Evolutionary conservation across 2,797 vertebrate species (phyloP), one percentile per base, ranked within the genome.

Genomic region (Enteromius thamalakanensis): DNA sequence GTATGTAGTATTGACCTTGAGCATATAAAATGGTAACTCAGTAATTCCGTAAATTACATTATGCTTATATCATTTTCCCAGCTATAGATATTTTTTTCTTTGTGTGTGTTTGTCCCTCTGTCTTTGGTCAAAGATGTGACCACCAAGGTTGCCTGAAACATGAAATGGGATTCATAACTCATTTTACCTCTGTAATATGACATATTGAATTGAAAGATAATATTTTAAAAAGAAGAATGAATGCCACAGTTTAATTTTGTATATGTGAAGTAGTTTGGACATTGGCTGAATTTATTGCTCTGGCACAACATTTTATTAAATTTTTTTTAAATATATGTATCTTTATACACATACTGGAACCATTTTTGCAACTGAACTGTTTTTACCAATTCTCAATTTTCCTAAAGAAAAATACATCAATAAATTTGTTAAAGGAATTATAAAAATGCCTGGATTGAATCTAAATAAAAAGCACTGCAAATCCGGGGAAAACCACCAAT

Each of bases 171-270:
- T 76, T 76, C 6, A 40, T 58, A 58, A 76, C 53, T 76, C 21
- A 76, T 76, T 76, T 76, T 76, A 58, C 34, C 23, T 74, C 11
- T 37, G 45, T 72, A 55, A 53, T 58, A 60, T 58, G 21, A 76
- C 72, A 76, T 58, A 58, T 40, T 0, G 4, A 40, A 76, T 21
- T 58, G 7, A 23, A 74, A 72, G n/a, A 69, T 2, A 53, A 53
- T 74, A 74, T 74, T 53, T 53, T 49, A 53, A 34, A 55, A 55
- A 34, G 21, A 58, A 58, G 58, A 75, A 23, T 53, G 17, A 75
- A 75, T 23, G 32, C 5, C 2, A 8, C 19, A 37, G 47, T 71
- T 71, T 26, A 49, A 47, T 32, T 32, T 51, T 6, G 21, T 72
- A 5, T 6, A 72, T 72, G 10, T 51, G 47, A 34, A 21, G 70